phyloP scores from a whole-genome alignment of 2,797 vertebrate genomes.

The Phrynocephalus vlangalii region DNA sequence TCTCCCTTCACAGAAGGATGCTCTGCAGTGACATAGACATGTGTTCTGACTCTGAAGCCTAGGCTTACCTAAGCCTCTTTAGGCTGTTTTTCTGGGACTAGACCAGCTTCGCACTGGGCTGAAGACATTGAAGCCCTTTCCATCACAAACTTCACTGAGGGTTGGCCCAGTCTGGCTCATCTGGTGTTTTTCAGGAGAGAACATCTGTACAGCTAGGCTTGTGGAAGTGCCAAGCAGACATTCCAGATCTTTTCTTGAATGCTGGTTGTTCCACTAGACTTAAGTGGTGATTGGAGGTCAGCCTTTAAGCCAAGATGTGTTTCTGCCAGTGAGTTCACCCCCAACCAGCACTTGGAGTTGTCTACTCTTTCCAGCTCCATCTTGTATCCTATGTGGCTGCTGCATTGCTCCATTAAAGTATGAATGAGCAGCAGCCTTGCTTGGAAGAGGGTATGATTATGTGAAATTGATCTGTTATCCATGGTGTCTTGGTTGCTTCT shows the following conservation, averaged over 20 bases:
- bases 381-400: not conserved
- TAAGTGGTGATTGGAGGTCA: constrained; percentile 4
- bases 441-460: not conserved
- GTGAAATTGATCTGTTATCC: not conserved
- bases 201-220: constrained; percentile 54
- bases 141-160: not conserved
- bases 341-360: not conserved
- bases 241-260: constrained; percentile 59
- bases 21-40: not conserved
- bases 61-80: not conserved
- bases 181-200: constrained; percentile 46
- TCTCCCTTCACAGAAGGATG: not conserved
- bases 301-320: constrained; percentile 5
- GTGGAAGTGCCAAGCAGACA: constrained; percentile 54
- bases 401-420: not conserved
- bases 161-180: not conserved
- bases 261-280: constrained; percentile 14
- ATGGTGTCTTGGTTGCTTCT: not conserved
- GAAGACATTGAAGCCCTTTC: not conserved
- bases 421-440: not conserved
- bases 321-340: constrained; percentile 3
- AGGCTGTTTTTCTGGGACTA: not conserved
- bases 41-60: not conserved
- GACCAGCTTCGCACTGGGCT: not conserved
- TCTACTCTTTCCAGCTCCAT: not conserved